phyloP scores from a whole-genome alignment of 23 tunicate genomes.

The Phallusia fumigata region DNA sequence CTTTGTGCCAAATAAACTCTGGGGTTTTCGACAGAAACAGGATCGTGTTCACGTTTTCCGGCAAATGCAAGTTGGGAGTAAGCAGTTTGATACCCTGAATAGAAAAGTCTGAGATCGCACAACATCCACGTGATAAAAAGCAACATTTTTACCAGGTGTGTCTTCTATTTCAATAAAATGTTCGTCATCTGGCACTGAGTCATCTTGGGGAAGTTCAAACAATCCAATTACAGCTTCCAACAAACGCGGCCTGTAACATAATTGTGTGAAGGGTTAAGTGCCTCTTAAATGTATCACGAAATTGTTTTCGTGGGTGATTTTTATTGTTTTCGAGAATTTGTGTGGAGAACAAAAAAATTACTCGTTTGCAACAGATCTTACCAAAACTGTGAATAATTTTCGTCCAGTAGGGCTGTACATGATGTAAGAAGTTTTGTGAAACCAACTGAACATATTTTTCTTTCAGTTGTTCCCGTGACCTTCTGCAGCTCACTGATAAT shows the following conservation, averaged over 20 bases:
- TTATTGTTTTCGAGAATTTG: no score
- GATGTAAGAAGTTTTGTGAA: conserved; percentile 73
- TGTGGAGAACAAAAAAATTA: no score
- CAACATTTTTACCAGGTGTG: conserved; percentile 49
- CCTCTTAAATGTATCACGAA: no score
- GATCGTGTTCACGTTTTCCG: conserved; percentile 58
- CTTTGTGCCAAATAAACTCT: conserved; percentile 76
- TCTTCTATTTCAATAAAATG: conserved; percentile 94
- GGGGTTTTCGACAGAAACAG: conserved; percentile 79
- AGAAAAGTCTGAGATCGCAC: background rate
- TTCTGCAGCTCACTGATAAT: conserved; percentile 71
- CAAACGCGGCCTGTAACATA: conserved; percentile 50
- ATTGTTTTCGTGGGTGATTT: no score
- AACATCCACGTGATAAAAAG: background rate
- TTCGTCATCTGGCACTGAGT: conserved; percentile 86
- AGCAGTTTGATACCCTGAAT: conserved; percentile 77
- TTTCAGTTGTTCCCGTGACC: conserved; percentile 71
- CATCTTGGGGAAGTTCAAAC: conserved; percentile 92
- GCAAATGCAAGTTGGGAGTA: conserved; percentile 92
- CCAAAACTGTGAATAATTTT: conserved; percentile 73
- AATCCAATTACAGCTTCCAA: conserved; percentile 84
- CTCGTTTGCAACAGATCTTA: background rate
- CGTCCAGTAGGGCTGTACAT: conserved; percentile 68
- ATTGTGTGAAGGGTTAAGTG: no score
- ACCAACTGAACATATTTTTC: conserved; percentile 91